Conservation (phyloP, 2,888 invertebrate genomes). For the Amorpha juglandis region DNA sequence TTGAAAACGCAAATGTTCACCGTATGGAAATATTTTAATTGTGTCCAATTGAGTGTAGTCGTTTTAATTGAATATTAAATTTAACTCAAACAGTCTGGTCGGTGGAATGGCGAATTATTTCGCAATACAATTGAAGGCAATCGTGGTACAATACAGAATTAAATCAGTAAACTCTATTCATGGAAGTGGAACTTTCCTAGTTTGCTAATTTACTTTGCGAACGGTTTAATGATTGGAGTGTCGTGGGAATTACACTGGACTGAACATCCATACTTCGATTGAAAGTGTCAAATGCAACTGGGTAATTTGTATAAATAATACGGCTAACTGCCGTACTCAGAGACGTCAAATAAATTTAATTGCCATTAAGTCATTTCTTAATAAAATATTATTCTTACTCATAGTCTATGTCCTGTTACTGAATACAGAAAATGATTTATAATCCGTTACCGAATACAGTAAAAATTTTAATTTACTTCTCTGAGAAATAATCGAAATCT, state of each 20-base stretch:
- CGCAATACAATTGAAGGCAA: conserved; percentile 10
- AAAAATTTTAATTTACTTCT: too few relatives aligned
- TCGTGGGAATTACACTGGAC: not conserved
- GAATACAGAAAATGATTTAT: too few relatives aligned
- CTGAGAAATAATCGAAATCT: too few relatives aligned
- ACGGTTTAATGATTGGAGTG: conserved; percentile 1
- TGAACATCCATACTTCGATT: not conserved
- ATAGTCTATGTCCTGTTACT: too few relatives aligned
- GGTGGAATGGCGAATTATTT: not conserved
- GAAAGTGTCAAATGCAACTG: too few relatives aligned
- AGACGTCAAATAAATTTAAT: too few relatives aligned
- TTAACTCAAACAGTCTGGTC: not conserved
- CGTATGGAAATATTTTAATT: conserved; percentile 11
- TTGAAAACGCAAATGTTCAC: not conserved
- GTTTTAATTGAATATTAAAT: conserved; percentile 17
- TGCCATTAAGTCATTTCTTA: too few relatives aligned
- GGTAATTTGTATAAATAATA: too few relatives aligned
- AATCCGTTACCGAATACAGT: too few relatives aligned
- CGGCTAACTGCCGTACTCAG: too few relatives aligned
- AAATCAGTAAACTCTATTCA: conserved; percentile 19
- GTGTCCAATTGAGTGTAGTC: conserved; percentile 16
- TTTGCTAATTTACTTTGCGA: conserved; percentile 12
- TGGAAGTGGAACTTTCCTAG: not conserved
- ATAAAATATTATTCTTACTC: too few relatives aligned
- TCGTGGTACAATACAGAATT: conserved; percentile 11